Evolutionary conservation across 2,113 vertebrate species (phyloP).

Genomic region (Pomatostomus ruficeps): DNA sequence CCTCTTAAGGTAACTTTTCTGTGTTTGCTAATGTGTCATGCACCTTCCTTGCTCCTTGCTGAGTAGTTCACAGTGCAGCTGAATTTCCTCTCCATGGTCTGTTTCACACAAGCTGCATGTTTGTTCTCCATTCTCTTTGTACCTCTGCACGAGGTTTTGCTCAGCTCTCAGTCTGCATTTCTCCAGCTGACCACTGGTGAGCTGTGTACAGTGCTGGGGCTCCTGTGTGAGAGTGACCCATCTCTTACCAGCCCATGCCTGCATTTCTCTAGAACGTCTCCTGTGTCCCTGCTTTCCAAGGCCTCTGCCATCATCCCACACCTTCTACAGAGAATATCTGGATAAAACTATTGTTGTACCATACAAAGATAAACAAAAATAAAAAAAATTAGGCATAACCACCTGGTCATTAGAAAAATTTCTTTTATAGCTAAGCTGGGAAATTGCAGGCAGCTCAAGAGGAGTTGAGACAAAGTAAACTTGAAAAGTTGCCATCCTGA

Average conservation of each 20-base stretch:
- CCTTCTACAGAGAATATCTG: not conserved
- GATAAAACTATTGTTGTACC: not conserved
- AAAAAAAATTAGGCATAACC: not conserved
- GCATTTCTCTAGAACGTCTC: not conserved
- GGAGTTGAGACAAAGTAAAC: not conserved
- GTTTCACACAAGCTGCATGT: not conserved
- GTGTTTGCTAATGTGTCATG: not conserved
- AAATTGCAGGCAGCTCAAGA: not conserved
- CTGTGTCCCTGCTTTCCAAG: not conserved
- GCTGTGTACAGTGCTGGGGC: not conserved
- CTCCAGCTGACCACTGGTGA: not conserved
- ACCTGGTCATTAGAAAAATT: not conserved
- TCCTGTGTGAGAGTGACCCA: not conserved
- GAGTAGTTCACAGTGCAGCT: not conserved
- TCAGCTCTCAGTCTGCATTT: not conserved
- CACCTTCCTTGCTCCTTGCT: not conserved
- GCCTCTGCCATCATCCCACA: not conserved
- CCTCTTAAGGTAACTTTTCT: not conserved
- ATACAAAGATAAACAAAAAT: not conserved
- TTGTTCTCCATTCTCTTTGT: not conserved
- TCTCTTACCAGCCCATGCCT: not conserved
- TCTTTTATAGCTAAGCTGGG: not conserved
- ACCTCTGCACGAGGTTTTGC: not conserved
- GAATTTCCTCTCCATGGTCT: not conserved
- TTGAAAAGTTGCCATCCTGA: not conserved